Percentiles rank a stretch among this genome's conserved stretches.
Conservation (phyloP, 2,113 vertebrate species). For the Brienomyrus brachyistius region DNA sequence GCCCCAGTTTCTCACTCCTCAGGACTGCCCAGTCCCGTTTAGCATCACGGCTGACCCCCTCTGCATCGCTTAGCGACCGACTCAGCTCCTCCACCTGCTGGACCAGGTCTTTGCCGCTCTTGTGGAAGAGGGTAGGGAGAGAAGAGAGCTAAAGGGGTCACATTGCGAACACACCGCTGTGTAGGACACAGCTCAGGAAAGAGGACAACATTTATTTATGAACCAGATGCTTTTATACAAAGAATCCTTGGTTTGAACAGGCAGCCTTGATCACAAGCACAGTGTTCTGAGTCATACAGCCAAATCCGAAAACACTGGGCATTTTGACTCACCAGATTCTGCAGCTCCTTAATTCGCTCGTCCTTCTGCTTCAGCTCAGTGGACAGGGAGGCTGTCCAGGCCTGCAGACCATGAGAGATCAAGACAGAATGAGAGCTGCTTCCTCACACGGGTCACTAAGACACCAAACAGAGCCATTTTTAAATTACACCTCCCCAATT, state of each 20-base stretch:
- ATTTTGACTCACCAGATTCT: conserved; percentile 49
- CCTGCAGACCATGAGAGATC: conserved; percentile 49
- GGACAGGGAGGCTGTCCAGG: conserved; percentile 55
- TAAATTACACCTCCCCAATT: background rate
- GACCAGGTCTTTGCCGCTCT: conserved; percentile 65
- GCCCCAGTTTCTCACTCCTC: conserved; percentile 69
- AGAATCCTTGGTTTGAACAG: background rate
- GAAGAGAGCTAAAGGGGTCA: background rate
- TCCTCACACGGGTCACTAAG: background rate
- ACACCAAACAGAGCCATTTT: background rate
- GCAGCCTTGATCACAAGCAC: background rate
- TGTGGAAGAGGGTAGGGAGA: background rate
- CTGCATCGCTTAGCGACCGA: conserved; percentile 74
- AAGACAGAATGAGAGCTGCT: background rate
- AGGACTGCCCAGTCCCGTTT: conserved; percentile 83
- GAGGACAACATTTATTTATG: background rate
- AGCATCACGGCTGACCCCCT: conserved; percentile 73
- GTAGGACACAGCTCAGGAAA: background rate
- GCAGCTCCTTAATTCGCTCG: conserved; percentile 57
- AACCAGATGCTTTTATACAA: background rate
- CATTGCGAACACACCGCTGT: background rate
- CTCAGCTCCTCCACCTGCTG: conserved; percentile 68
- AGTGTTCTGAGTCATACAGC: background rate
- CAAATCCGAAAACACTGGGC: background rate
- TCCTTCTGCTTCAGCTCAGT: conserved; percentile 65